Evolutionary conservation across 2,888 invertebrate species (phyloP), one percentile per base, ranked within the genome.

Genomic region (Sympetrum striolatum): DNA sequence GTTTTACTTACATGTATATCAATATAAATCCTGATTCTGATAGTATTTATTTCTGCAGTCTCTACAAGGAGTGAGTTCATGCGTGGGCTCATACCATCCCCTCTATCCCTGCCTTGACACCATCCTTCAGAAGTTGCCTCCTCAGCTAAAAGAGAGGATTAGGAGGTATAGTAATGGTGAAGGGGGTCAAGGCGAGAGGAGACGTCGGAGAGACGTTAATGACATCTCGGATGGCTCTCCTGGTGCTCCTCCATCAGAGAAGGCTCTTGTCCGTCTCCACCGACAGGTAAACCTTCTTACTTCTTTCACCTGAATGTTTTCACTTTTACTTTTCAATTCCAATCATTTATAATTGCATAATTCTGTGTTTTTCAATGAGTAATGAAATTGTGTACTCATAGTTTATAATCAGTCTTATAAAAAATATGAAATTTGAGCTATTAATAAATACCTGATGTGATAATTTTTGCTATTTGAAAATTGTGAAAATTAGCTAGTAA

Each of bases 211-310:
- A 37, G 18, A 53, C 18, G 86, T 37, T 18, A 44, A 44, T n/a
- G 60, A 90, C 3, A 60, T 60, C 31, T n/a, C 8, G 1, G 86
- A 86, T 37, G 15, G 96, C 91, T 95, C 95, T 31, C 95, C 96
- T 91, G 94, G 95, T 92, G 94, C 96, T 94, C 92, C 95, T 92
- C 97, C 98, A 0, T 96, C 97, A 0, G 96, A 98, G 92, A 98
- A 98, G 94, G 96, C 97, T 1, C 95, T 99, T 18, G 96, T 98
- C 91, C 96, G 98, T 92, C 95, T 99, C 90, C 99, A 99, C 94
- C 97, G 97, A 93, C 98, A 98, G 95, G 98, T 98, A 93, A 92
- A 92, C 91, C 18, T 31, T 81, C 79, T 14, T 14, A 18, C 15
- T 81, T 44, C 25, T 2, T 79, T 31, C 10, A 31, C 35, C 35